A percentile compares a stretch with the other conserved stretches of the same genome.
Evolutionary conservation across 2,113 vertebrate genomes (phyloP).

Genomic region (Camarhynchus parvulus): DNA sequence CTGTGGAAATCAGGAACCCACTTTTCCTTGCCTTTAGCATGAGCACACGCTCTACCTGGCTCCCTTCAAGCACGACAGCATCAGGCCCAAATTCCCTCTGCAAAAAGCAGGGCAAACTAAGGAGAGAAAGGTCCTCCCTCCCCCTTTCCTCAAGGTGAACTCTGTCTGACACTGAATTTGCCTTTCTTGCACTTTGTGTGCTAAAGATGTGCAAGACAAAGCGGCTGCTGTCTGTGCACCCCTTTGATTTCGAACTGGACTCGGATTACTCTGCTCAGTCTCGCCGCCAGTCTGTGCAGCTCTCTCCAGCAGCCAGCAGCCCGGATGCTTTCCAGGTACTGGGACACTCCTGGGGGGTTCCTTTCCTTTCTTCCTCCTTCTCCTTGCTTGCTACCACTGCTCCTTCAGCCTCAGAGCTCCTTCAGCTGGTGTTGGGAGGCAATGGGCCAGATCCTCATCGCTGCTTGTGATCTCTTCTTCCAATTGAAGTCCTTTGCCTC

Average conservation of each 20-base stretch:
- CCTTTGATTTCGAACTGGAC: conserved; percentile 83
- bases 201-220: conserved; percentile 83
- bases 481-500: not conserved
- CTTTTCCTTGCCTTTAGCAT: not conserved
- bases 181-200: not conserved
- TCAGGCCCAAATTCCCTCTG: not conserved
- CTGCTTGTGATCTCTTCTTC: not conserved
- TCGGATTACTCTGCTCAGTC: conserved; percentile 73
- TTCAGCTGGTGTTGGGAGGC: not conserved
- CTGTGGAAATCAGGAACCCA: not conserved
- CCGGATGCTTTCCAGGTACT: conserved; percentile 70
- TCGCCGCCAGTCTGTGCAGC: conserved; percentile 63
- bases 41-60: rapidly evolving
- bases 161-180: not conserved
- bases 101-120: not conserved
- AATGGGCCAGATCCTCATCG: rapidly evolving
- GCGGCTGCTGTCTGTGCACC: conserved; percentile 85
- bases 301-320: conserved; percentile 26
- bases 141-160: not conserved
- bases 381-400: not conserved
- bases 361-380: not conserved
- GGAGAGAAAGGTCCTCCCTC: not conserved
- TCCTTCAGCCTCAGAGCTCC: not conserved
- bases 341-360: not conserved
- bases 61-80: not conserved